These are phyloP conservation scores for Danionella cerebrum DNA, from an alignment of 2,113 vertebrate genomes.

Conservation along the genomic window DNA sequence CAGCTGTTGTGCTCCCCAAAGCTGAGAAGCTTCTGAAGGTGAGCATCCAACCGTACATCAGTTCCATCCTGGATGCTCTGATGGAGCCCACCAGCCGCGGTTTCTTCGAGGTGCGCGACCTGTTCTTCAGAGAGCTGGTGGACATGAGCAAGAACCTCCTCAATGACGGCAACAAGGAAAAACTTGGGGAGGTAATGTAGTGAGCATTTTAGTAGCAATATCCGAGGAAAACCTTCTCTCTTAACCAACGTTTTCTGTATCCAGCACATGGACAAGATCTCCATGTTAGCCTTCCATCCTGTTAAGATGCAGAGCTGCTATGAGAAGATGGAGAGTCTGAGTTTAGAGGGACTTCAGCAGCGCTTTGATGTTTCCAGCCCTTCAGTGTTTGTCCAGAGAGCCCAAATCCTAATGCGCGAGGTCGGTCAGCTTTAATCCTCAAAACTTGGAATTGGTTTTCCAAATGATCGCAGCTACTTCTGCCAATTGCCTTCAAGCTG, in stretches of 20 bases:
- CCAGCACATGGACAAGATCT: constrained; percentile 90
- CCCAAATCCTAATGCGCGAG: constrained; percentile 95
- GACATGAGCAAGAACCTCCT: constrained; percentile 90
- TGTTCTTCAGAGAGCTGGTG: constrained; percentile 89
- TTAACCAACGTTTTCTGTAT: not conserved
- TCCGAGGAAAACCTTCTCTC: no score
- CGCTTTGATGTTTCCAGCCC: constrained; percentile 85
- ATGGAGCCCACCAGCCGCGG: constrained; percentile 95
- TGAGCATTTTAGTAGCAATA: no score
- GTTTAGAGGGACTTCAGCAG: constrained; percentile 90
- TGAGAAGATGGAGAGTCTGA: constrained; percentile 84
- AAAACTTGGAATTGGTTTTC: not conserved
- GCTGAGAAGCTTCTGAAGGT: constrained; percentile 80
- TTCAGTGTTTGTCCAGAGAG: constrained; percentile 84
- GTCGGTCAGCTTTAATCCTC: constrained; percentile 50
- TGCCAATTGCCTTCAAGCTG: not conserved
- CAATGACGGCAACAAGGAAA: constrained; percentile 79
- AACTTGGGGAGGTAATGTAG: constrained; percentile 75
- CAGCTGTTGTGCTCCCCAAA: constrained; percentile 82
- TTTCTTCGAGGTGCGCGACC: constrained; percentile 83
- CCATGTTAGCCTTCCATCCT: constrained; percentile 89
- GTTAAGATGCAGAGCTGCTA: constrained; percentile 97
- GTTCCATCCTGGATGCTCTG: constrained; percentile 91
- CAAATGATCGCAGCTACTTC: not conserved
- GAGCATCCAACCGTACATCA: constrained; percentile 86